Percentiles rank a stretch among this genome's conserved stretches.
These are phyloP conservation scores for Steinernema khuongi DNA, from an alignment of 1,140 invertebrate genomes.

Conservation along the genomic window DNA sequence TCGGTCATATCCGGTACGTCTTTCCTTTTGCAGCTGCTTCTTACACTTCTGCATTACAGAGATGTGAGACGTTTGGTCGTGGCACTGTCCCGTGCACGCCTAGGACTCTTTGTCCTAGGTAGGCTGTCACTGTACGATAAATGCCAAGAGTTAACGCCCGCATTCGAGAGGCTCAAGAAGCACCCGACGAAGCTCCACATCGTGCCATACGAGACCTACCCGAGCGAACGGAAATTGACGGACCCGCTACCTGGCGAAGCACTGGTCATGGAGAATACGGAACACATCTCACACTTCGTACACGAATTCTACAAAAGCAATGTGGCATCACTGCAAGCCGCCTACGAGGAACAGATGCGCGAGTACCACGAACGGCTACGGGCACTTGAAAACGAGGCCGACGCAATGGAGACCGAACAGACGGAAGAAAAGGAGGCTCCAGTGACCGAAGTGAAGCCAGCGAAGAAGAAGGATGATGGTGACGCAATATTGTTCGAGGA, in stretches of 20 bases:
- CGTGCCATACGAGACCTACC: constrained; percentile 51
- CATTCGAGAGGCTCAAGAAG: constrained; percentile 74
- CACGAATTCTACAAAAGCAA: constrained; percentile 54
- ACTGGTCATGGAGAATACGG: constrained; percentile 49
- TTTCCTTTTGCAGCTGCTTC: neutral
- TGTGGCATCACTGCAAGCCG: constrained; percentile 38
- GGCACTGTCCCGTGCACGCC: constrained; percentile 91
- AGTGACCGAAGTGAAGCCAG: neutral
- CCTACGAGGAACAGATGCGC: constrained; percentile 34
- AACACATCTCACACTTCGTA: constrained; percentile 54
- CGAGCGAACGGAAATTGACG: constrained; percentile 24
- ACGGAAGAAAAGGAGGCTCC: constrained; percentile 23
- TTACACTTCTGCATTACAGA: constrained; percentile 60
- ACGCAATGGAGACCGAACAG: constrained; percentile 34
- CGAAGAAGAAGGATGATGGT: constrained; percentile 30
- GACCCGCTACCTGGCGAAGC: constrained; percentile 21
- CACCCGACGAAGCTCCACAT: constrained; percentile 43
- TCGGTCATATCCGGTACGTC: constrained; percentile 75
- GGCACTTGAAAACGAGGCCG: neutral
- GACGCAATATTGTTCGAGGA: constrained; percentile 52
- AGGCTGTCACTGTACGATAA: constrained; percentile 84
- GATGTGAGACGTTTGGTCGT: constrained; percentile 93
- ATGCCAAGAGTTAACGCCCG: constrained; percentile 89
- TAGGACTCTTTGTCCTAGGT: constrained; percentile 93
- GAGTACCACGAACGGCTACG: constrained; percentile 21